Conservation (phyloP, 2,113 vertebrate species). For the Chamaetylas fuelleborni region DNA sequence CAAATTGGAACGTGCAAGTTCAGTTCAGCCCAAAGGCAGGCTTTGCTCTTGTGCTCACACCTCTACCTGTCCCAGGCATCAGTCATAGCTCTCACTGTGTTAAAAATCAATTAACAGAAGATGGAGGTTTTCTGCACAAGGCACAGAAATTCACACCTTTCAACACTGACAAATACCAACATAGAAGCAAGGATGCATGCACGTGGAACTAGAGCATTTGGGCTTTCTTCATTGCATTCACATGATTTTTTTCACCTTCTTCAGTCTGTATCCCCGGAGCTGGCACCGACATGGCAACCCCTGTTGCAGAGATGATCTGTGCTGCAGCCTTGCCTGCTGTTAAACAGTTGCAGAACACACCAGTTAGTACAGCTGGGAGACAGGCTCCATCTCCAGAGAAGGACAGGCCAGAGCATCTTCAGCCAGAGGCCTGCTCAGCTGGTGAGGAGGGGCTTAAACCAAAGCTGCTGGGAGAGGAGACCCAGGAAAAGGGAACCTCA, state of each 20-base stretch:
- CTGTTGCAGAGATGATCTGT: conserved; percentile 92
- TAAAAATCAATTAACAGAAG: background rate
- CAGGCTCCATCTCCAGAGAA: background rate
- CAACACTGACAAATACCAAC: background rate
- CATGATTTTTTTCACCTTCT: conserved; percentile 46
- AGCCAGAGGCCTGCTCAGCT: background rate
- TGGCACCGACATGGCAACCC: conserved; percentile 84
- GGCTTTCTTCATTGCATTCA: background rate
- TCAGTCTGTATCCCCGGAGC: conserved; percentile 81
- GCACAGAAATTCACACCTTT: background rate
- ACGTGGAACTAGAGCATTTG: background rate
- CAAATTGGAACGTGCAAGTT: background rate
- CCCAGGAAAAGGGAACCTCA: background rate
- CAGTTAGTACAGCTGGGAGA: background rate
- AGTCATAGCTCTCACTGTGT: background rate
- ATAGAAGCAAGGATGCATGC: conserved; percentile 2
- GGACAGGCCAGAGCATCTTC: background rate
- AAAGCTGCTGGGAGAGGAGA: background rate
- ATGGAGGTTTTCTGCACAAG: background rate
- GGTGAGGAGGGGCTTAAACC: background rate
- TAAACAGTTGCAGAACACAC: background rate
- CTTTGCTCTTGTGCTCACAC: background rate
- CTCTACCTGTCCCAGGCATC: background rate
- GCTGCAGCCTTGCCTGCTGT: conserved; percentile 86
- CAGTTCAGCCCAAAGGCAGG: background rate